Percentiles rank a stretch among this genome's conserved stretches.
Evolutionary conservation across 2,113 vertebrate species (phyloP).

Genomic region (Sinosuthora webbiana): DNA sequence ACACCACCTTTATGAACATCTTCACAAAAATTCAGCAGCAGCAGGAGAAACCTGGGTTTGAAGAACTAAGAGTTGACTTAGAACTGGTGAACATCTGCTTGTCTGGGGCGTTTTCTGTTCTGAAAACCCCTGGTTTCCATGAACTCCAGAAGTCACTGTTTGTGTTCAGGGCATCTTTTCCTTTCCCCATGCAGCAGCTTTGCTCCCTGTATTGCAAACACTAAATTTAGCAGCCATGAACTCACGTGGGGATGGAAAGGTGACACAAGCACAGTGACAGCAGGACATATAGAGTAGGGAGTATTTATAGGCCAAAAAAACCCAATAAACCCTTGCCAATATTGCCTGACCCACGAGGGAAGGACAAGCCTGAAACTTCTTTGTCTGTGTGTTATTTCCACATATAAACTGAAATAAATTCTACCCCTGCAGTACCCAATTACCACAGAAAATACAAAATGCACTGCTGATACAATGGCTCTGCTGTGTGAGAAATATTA

Average conservation of each 20-base stretch:
- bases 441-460: neutral
- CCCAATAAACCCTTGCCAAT: neutral
- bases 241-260: neutral
- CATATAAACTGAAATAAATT: neutral
- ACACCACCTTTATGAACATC: neutral
- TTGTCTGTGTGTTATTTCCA: neutral
- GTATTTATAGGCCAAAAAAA: conserved; percentile 34
- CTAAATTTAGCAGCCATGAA: neutral
- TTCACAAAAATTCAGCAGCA: neutral
- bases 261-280: conserved; percentile 21
- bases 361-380: neutral
- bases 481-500: neutral
- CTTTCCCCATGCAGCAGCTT: neutral
- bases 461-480: neutral
- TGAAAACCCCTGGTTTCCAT: neutral
- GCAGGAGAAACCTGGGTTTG: neutral
- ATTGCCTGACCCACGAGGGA: neutral
- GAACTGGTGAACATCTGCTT: neutral
- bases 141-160: neutral
- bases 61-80: neutral
- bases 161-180: neutral
- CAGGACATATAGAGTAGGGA: conserved; percentile 12
- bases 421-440: neutral
- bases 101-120: neutral
- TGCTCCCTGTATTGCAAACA: neutral